Conservation (phyloP, 2,888 invertebrate species). For the Volucella zonaria region DNA sequence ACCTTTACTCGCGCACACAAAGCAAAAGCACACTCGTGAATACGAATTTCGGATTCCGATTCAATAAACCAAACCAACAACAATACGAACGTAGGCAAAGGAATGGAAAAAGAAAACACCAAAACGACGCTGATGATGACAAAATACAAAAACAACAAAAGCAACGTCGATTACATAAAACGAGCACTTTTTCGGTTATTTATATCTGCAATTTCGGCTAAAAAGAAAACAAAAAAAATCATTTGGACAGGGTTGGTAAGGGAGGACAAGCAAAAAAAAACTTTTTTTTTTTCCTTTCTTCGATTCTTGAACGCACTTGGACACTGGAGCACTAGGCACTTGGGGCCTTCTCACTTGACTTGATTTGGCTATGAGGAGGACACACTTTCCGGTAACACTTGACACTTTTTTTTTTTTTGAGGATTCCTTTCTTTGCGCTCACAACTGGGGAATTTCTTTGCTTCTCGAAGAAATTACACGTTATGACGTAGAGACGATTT, state of each 20-base stretch:
- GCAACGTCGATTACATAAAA: conserved; percentile 66
- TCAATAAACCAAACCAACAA: conserved; percentile 7
- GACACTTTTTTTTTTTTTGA: not conserved
- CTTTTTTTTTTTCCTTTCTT: not conserved
- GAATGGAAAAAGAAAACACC: conserved; percentile 13
- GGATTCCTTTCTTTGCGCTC: conserved; percentile 15
- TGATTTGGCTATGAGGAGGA: conserved; percentile 2
- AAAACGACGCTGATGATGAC: conserved; percentile 21
- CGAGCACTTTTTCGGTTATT: conserved; percentile 69
- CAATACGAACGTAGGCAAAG: conserved; percentile 2
- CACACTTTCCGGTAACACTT: conserved; percentile 41
- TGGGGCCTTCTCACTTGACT: not conserved
- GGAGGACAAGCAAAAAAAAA: conserved; percentile 12
- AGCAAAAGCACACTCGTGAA: conserved; percentile 16
- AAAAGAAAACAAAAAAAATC: conserved; percentile 14
- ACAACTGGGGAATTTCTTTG: conserved; percentile 65
- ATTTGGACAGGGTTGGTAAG: conserved; percentile 18
- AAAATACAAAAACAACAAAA: conserved; percentile 30
- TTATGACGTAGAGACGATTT: conserved; percentile 36
- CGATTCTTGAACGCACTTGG: conserved; percentile 4
- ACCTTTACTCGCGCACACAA: conserved; percentile 58
- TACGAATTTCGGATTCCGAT: not conserved
- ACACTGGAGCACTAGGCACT: not conserved
- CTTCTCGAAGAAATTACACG: conserved; percentile 58
- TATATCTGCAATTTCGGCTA: conserved; percentile 55